phyloP scores from a whole-genome alignment of 2,888 invertebrate genomes.

The Agrotis exclamationis region DNA sequence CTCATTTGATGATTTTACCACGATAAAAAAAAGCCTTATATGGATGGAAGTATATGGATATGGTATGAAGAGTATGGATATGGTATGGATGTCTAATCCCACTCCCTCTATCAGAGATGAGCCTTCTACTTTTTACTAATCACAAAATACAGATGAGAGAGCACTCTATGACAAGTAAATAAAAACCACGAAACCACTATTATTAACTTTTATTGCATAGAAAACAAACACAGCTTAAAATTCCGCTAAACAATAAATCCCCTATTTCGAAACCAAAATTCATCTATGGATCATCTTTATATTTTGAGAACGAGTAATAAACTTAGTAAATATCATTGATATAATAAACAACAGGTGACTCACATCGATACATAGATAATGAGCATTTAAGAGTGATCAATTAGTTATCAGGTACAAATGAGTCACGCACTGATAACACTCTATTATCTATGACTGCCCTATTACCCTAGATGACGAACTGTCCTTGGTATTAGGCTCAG shows the following conservation, averaged over 20 bases:
- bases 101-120: too few relatives aligned
- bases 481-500: neutral
- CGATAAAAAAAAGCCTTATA: too few relatives aligned
- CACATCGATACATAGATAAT: slow-evolving; percentile 17
- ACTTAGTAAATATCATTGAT: neutral
- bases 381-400: slow-evolving; percentile 29
- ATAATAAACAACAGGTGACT: slow-evolving; percentile 13
- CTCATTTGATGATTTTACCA: too few relatives aligned
- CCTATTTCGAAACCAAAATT: neutral
- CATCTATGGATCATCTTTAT: neutral
- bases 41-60: too few relatives aligned
- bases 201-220: neutral
- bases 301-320: neutral
- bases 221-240: slow-evolving; percentile 16
- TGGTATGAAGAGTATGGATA: too few relatives aligned
- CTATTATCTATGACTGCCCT: slow-evolving; percentile 8
- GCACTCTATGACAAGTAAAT: neutral
- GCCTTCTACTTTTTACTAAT: too few relatives aligned
- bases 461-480: slow-evolving; percentile 12
- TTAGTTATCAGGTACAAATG: slow-evolving; percentile 27
- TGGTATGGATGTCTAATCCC: too few relatives aligned
- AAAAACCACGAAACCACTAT: neutral
- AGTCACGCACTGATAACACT: slow-evolving; percentile 23
- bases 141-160: too few relatives aligned
- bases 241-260: slow-evolving; percentile 16